These are phyloP conservation scores for Melinaea marsaeus DNA, from an alignment of 2,888 invertebrate species.

Conservation along the genomic window DNA sequence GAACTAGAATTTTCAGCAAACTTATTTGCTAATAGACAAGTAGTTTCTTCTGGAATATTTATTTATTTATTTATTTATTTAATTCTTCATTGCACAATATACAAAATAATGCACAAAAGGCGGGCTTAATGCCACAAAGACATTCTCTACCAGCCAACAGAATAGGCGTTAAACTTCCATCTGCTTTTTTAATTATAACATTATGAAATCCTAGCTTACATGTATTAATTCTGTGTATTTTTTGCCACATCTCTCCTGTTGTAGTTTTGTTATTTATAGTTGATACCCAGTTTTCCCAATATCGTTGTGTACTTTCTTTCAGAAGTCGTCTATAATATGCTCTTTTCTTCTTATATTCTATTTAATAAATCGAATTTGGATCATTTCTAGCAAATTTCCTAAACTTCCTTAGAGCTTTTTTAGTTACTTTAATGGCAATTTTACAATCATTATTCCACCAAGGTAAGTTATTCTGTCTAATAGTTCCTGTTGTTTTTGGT, in stretches of 20 bases:
- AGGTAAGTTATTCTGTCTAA: conserved; percentile 4
- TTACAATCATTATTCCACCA: conserved; percentile 16
- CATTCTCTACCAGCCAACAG: too few species aligned
- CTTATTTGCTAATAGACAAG: conserved; percentile 13
- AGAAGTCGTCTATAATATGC: conserved; percentile 11
- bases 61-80: too few species aligned
- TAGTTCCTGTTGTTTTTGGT: conserved; percentile 9
- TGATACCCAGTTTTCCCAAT: conserved; percentile 18
- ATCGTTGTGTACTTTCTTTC: conserved; percentile 15
- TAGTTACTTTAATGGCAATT: conserved; percentile 9
- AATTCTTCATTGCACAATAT: too few species aligned
- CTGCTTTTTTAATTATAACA: conserved; percentile 5
- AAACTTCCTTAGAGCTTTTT: conserved; percentile 8
- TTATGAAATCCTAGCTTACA: too few species aligned
- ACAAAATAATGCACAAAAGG: too few species aligned
- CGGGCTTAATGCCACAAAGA: too few species aligned
- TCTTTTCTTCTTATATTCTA: conserved; percentile 17
- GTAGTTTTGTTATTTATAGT: conserved; percentile 9
- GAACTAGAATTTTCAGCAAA: conserved; percentile 24
- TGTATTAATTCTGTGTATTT: too few species aligned
- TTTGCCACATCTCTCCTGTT: too few species aligned
- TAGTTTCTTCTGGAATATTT: background rate
- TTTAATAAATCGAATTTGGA: conserved; percentile 12
- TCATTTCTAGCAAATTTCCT: conserved; percentile 10
- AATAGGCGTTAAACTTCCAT: conserved; percentile 4